Evolutionary conservation across 2,888 invertebrate genomes (phyloP).

Genomic region (Ypsolopha sequella): DNA sequence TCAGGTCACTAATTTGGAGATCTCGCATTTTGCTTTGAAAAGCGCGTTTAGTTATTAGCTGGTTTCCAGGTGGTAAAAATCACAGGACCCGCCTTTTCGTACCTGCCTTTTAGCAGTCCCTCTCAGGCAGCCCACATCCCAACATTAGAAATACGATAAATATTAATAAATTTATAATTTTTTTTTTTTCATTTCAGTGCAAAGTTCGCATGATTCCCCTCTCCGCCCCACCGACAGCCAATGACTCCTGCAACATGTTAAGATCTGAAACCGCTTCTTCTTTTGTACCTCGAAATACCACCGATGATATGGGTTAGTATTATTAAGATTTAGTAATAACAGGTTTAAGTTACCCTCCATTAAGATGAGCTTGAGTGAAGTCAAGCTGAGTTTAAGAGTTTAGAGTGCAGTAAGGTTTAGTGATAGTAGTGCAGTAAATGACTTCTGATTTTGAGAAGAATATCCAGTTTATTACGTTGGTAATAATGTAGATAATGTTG

Average conservation of each 20-base stretch:
- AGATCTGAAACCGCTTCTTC: slow-evolving; percentile 21
- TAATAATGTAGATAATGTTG: no score
- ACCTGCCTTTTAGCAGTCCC: no score
- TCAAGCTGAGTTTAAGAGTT: neutral
- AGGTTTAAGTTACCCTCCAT: neutral
- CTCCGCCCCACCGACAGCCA: slow-evolving; percentile 49
- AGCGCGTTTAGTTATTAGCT: no score
- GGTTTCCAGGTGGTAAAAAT: no score
- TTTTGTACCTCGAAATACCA: slow-evolving; percentile 17
- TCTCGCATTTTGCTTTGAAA: no score
- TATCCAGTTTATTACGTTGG: no score
- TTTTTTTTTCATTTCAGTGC: neutral
- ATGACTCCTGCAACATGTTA: slow-evolving; percentile 18
- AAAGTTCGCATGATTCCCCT: slow-evolving; percentile 33
- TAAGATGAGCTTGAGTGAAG: neutral
- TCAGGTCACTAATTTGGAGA: no score
- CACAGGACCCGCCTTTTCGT: no score
- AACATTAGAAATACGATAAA: no score
- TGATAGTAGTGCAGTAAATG: neutral
- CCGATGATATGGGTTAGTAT: slow-evolving; percentile 38
- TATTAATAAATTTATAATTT: no score
- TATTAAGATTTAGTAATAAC: neutral
- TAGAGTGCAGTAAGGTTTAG: neutral
- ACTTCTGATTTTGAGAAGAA: neutral
- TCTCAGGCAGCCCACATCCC: no score